These are phyloP conservation scores for Lepisosteus osseus DNA, from an alignment of 2,113 vertebrate genomes.

Conservation along the genomic window DNA sequence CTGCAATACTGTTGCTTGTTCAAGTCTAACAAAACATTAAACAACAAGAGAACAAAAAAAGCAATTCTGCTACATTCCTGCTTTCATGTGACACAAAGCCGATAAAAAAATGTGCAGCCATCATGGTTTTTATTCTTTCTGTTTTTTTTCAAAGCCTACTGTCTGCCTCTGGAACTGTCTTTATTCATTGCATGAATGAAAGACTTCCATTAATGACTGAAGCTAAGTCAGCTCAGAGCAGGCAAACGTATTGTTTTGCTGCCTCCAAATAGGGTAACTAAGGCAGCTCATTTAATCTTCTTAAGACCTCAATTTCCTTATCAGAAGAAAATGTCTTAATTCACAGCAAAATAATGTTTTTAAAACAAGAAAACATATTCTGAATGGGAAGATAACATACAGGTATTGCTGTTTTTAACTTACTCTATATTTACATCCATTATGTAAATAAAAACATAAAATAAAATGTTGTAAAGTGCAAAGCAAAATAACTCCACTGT, in stretches of 20 bases:
- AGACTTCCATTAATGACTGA: slow-evolving; percentile 15
- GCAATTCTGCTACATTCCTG: slow-evolving; percentile 16
- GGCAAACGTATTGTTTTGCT: slow-evolving; percentile 34
- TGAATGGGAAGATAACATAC: too few species aligned
- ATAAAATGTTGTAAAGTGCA: too few species aligned
- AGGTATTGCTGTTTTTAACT: too few species aligned
- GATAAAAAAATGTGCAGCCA: slow-evolving; percentile 38
- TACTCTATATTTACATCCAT: too few species aligned
- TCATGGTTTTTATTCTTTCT: slow-evolving; percentile 19
- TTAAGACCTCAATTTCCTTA: too few species aligned
- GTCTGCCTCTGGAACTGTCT: slow-evolving; percentile 45
- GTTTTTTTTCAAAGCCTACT: background rate
- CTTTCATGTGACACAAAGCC: slow-evolving; percentile 29
- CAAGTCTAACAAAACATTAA: background rate
- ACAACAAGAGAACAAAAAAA: background rate
- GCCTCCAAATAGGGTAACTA: slow-evolving; percentile 1
- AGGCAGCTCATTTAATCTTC: too few species aligned
- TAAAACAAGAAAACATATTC: too few species aligned
- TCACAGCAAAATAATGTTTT: too few species aligned
- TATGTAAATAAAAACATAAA: too few species aligned
- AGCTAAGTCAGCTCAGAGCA: slow-evolving; percentile 3
- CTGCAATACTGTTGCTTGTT: background rate
- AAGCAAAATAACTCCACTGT: too few species aligned
- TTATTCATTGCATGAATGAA: slow-evolving; percentile 42
- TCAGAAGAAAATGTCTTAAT: too few species aligned